Conservation (phyloP, 2,797 vertebrate genomes). For the Sebastiscus tertius region DNA sequence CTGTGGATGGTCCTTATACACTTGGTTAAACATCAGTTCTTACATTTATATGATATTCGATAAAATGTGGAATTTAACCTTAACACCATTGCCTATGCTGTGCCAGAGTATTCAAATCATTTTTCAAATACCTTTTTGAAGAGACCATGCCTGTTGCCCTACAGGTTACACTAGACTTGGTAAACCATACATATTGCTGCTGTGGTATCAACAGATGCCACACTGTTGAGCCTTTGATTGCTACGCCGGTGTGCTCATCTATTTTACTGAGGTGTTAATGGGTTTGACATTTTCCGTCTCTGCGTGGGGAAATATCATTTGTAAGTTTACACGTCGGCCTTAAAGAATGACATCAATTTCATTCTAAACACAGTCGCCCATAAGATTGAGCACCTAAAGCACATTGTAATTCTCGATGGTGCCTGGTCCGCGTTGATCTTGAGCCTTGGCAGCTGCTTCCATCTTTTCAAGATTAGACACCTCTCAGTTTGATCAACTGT, state of each 20-base stretch:
- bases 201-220: background rate
- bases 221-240: conserved; percentile 14
- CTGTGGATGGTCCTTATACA: background rate
- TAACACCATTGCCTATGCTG: background rate
- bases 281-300: conserved; percentile 43
- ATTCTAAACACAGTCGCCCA: conserved; percentile 3
- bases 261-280: conserved; percentile 39
- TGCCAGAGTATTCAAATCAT: background rate
- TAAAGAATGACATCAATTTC: conserved; percentile 19
- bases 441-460: background rate
- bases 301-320: conserved; percentile 7
- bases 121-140: background rate
- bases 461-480: background rate
- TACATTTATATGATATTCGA: background rate
- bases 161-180: background rate
- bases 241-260: conserved; percentile 22
- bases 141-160: background rate
- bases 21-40: background rate
- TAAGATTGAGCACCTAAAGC: conserved; percentile 1
- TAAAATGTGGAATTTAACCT: background rate
- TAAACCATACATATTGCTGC: background rate
- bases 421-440: background rate
- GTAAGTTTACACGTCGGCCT: conserved; percentile 11
- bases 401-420: background rate
- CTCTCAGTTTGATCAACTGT: background rate